Conservation (phyloP, 1,140 invertebrate genomes). For the Drosophila seguyi region DNA sequence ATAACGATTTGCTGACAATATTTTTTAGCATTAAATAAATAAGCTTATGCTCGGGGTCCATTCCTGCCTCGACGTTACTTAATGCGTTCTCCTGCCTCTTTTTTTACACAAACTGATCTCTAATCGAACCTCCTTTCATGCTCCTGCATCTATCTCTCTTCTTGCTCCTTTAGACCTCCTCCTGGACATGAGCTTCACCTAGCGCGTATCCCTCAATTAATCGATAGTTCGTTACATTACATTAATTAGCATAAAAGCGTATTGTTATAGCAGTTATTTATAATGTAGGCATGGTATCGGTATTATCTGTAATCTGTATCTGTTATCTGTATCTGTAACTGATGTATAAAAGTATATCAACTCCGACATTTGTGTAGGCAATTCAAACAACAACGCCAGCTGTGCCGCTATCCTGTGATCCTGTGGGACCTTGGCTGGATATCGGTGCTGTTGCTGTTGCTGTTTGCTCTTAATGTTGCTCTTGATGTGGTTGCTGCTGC, state of each 20-base stretch:
- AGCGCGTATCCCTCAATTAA: background rate
- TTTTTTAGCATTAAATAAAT: conserved; percentile 28
- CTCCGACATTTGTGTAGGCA: conserved; percentile 12
- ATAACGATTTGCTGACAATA: conserved; percentile 15
- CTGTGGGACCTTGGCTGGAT: background rate
- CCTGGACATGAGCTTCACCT: background rate
- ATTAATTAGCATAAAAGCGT: conserved; percentile 57
- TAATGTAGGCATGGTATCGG: conserved; percentile 36
- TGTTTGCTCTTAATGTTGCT: background rate
- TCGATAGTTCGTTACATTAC: conserved; percentile 48
- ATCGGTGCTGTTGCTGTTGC: background rate
- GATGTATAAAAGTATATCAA: conserved; percentile 30
- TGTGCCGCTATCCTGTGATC: conserved; percentile 10
- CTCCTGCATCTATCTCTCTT: background rate
- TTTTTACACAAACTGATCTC: conserved; percentile 17
- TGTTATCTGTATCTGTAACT: conserved; percentile 7
- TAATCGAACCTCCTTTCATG: too few relatives aligned
- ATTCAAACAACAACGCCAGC: conserved; percentile 9
- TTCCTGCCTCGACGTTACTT: background rate
- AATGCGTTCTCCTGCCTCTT: background rate
- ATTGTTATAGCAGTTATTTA: conserved; percentile 45
- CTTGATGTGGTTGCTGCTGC: background rate
- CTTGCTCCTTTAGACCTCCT: background rate
- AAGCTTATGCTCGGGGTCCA: background rate
- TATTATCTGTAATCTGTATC: too few relatives aligned